Conservation (phyloP, 2,888 invertebrate genomes). For the Meghimatium bilineatum region DNA sequence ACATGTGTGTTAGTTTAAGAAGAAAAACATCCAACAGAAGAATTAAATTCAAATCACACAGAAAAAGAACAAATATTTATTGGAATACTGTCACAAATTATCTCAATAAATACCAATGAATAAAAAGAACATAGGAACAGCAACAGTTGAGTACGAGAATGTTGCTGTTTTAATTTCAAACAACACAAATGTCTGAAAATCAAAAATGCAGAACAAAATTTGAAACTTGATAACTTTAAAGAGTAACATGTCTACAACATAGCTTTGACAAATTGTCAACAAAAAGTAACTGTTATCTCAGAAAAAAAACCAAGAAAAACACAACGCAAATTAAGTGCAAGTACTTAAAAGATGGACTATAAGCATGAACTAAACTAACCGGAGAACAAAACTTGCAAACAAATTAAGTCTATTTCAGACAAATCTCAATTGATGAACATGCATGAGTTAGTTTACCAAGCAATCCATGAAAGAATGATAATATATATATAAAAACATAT, state of each 20-base stretch:
- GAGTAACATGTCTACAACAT: not conserved
- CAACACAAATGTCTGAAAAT: not conserved
- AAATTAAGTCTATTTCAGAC: not conserved
- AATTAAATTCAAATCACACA: not conserved
- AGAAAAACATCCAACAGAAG: not conserved
- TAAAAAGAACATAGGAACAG: not conserved
- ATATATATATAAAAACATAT: not conserved
- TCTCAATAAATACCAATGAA: not conserved
- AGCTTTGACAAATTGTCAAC: not conserved
- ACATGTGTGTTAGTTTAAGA: not conserved
- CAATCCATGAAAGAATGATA: not conserved
- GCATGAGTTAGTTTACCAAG: too few species aligned
- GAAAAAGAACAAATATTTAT: not conserved
- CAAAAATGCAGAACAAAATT: not conserved
- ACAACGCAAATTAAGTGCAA: slow-evolving; percentile 3
- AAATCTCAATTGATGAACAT: too few species aligned
- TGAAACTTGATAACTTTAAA: not conserved
- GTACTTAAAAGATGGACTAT: slow-evolving; percentile 32
- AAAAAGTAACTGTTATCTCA: not conserved
- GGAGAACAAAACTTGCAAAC: not conserved
- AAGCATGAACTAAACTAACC: not conserved
- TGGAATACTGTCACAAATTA: not conserved
- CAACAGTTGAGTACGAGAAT: too few species aligned
- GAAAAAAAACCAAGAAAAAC: not conserved
- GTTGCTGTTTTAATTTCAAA: not conserved